Conservation (phyloP, 2,113 vertebrate species). For the Oncorhynchus kisutch region DNA sequence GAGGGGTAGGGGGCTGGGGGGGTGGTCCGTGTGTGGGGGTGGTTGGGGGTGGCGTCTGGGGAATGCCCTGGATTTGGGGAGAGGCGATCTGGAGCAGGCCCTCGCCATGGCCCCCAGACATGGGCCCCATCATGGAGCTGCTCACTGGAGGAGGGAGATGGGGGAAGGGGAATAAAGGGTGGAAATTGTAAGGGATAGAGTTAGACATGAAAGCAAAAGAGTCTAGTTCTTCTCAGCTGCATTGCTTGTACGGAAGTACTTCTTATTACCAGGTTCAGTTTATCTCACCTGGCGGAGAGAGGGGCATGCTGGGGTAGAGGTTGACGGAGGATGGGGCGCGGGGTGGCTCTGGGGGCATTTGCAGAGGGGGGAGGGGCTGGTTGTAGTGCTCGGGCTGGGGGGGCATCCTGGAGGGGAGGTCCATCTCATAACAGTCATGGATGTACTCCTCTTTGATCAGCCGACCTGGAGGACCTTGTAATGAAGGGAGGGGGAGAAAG, state of each 20-base stretch:
- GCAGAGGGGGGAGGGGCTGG: conserved; percentile 56
- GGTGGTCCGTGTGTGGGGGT: conserved; percentile 39
- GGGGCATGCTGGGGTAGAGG: conserved; percentile 67
- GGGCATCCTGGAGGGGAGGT: conserved; percentile 49
- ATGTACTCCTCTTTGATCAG: conserved; percentile 75
- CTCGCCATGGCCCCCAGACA: conserved; percentile 43
- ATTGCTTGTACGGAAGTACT: too few relatives aligned
- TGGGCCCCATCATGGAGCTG: conserved; percentile 56
- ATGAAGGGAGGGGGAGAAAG: conserved; percentile 23
- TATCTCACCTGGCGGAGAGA: conserved; percentile 67
- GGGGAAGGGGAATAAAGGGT: too few relatives aligned
- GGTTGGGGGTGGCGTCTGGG: conserved; percentile 58
- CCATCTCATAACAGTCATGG: conserved; percentile 69
- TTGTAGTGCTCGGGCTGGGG: conserved; percentile 60
- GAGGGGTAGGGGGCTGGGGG: conserved; percentile 27
- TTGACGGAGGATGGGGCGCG: conserved; percentile 20
- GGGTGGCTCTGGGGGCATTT: conserved; percentile 46
- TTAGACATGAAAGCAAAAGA: too few relatives aligned
- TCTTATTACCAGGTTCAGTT: too few relatives aligned
- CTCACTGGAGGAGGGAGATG: conserved; percentile 23
- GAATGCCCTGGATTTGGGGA: conserved; percentile 37
- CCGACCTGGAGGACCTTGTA: conserved; percentile 32
- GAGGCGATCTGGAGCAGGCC: conserved; percentile 63
- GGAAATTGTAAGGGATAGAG: too few relatives aligned
- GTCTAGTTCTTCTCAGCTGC: too few relatives aligned